A percentile compares a stretch with the other conserved stretches of the same genome.
phyloP scores from a whole-genome alignment of 1,140 invertebrate species.

The Patella vulgata region DNA sequence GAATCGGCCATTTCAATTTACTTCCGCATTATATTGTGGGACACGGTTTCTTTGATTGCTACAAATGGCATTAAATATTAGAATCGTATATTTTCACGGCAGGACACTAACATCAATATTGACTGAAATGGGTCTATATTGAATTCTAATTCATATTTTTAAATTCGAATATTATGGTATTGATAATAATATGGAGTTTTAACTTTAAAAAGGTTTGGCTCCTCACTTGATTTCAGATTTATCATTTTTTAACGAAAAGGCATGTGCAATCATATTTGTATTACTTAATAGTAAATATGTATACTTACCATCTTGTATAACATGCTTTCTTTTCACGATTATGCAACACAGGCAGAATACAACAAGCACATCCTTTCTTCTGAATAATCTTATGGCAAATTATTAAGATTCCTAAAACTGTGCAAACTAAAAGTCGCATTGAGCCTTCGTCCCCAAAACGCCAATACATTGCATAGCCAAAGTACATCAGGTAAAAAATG shows the following conservation, averaged over 20 bases:
- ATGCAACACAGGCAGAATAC: not conserved
- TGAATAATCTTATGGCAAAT: not conserved
- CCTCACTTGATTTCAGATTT: no score
- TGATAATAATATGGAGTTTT: not conserved
- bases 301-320: not conserved
- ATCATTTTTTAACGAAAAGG: no score
- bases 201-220: not conserved
- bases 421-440: constrained; percentile 20
- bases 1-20: no score
- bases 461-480: constrained; percentile 23
- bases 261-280: constrained; percentile 2
- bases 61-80: no score
- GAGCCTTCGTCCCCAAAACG: constrained; percentile 28
- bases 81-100: no score
- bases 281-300: not conserved
- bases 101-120: no score
- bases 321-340: not conserved
- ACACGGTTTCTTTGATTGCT: no score
- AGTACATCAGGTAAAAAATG: constrained; percentile 21
- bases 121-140: no score
- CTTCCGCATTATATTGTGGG: no score
- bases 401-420: constrained; percentile 10
- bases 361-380: not conserved
- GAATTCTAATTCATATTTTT: no score
- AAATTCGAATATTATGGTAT: no score